phyloP scores from a whole-genome alignment of 2,888 invertebrate genomes.

The Drepana falcataria region DNA sequence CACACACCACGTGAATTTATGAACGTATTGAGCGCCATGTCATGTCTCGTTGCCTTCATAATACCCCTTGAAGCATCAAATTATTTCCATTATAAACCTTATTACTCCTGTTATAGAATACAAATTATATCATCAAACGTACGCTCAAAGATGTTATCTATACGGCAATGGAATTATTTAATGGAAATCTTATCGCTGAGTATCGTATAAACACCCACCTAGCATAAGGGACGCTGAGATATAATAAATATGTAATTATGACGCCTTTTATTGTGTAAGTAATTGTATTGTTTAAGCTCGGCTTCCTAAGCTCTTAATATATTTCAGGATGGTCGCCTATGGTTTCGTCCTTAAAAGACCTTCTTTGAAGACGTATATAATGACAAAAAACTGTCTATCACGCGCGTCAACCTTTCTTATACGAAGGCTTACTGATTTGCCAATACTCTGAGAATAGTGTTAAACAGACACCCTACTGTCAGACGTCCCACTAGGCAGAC shows the following conservation, averaged over 20 bases:
- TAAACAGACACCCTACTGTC: too few relatives aligned
- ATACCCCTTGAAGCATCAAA: background rate
- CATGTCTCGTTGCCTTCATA: background rate
- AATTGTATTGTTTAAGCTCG: background rate
- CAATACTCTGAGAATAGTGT: too few relatives aligned
- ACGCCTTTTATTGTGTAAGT: background rate
- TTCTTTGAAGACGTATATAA: too few relatives aligned
- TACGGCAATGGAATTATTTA: background rate
- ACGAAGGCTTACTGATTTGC: too few relatives aligned
- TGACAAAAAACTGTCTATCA: too few relatives aligned
- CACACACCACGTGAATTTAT: constrained; percentile 39
- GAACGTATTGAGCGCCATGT: constrained; percentile 15
- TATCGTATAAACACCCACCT: background rate
- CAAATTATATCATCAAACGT: background rate
- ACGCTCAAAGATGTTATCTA: background rate
- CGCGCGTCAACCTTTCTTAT: too few relatives aligned
- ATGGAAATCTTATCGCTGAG: background rate
- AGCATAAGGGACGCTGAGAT: background rate
- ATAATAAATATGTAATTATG: background rate
- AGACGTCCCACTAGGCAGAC: too few relatives aligned
- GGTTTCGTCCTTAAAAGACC: too few relatives aligned
- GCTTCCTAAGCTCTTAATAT: background rate
- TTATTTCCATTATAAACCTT: background rate
- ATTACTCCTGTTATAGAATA: background rate
- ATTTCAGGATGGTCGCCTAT: too few relatives aligned